Conservation (phyloP, 1,140 invertebrate genomes). For the Drosophila virilis region DNA sequence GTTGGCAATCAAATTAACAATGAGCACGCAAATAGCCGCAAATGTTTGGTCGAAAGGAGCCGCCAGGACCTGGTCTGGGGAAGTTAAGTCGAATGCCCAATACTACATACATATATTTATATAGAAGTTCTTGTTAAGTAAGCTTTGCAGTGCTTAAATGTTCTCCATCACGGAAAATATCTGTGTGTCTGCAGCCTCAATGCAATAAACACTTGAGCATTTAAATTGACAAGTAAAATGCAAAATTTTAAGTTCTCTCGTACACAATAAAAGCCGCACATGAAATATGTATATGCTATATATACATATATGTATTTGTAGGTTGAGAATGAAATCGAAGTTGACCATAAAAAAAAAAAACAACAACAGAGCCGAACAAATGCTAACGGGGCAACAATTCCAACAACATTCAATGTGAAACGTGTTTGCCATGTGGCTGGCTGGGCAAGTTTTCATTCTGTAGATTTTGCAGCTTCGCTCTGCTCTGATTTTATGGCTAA, state of each 20-base stretch:
- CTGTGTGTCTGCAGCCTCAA: neutral
- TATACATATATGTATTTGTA: neutral
- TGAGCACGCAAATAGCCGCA: conserved; percentile 75
- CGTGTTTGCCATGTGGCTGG: conserved; percentile 64
- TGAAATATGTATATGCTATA: conserved; percentile 54
- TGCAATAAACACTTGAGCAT: conserved; percentile 42
- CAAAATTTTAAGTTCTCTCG: conserved; percentile 31
- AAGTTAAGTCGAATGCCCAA: neutral
- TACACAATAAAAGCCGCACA: conserved; percentile 45
- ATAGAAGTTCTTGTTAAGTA: conserved; percentile 34
- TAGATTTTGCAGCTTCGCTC: conserved; percentile 30
- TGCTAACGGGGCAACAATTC: conserved; percentile 29
- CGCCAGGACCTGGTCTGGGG: neutral
- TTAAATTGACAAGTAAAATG: conserved; percentile 65
- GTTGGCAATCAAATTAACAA: conserved; percentile 76
- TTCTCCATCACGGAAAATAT: neutral
- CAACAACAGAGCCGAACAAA: neutral
- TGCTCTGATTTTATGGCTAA: conserved; percentile 60
- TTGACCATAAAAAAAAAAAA: conserved; percentile 64
- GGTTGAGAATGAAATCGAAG: conserved; percentile 46
- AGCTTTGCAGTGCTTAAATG: conserved; percentile 54
- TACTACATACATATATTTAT: conserved; percentile 2
- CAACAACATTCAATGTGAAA: conserved; percentile 53
- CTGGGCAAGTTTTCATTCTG: conserved; percentile 12
- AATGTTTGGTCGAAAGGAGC: conserved; percentile 52